Evolutionary conservation across 2,797 vertebrate species (phyloP).

Genomic region (Hypotaenidia okinawae): DNA sequence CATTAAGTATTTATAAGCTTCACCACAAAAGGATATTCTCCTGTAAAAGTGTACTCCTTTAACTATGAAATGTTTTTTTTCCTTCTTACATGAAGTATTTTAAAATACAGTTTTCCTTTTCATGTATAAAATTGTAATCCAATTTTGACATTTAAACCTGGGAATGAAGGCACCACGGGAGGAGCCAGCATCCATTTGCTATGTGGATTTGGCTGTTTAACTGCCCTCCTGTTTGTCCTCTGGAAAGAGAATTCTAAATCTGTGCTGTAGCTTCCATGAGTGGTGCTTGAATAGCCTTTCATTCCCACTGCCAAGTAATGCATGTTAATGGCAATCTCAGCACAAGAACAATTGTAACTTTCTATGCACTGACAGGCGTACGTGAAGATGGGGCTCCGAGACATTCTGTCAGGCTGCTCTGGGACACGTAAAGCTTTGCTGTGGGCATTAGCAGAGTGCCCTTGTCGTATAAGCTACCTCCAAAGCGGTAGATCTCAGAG

Average conservation of each 20-base stretch:
- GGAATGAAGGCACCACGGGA: constrained; percentile 36
- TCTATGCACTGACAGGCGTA: not conserved
- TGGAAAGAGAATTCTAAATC: constrained; percentile 57
- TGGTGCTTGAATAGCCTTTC: constrained; percentile 23
- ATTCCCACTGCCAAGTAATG: constrained; percentile 6
- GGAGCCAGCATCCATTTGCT: constrained; percentile 53
- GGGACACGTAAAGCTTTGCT: not conserved
- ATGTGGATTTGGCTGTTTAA: constrained; percentile 46
- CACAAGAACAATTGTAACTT: not conserved
- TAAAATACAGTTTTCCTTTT: constrained; percentile 48
- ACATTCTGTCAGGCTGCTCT: not conserved
- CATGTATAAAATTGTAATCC: constrained; percentile 63
- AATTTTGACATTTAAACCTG: constrained; percentile 67
- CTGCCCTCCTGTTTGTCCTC: not conserved
- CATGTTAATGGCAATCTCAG: not conserved
- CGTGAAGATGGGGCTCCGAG: not conserved
- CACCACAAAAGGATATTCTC: constrained; percentile 32
- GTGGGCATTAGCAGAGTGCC: not conserved
- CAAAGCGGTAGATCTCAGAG: not conserved
- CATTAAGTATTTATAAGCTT: constrained; percentile 44
- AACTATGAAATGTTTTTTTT: constrained; percentile 50
- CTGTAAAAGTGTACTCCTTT: constrained; percentile 36
- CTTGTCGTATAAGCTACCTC: not conserved
- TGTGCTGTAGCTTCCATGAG: not conserved
- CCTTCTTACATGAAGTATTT: constrained; percentile 61